Percentiles rank a stretch among this genome's conserved stretches.
Conservation (phyloP, 35 echinoderm and acorn worm genomes). For the Heliocidaris tuberculata region DNA sequence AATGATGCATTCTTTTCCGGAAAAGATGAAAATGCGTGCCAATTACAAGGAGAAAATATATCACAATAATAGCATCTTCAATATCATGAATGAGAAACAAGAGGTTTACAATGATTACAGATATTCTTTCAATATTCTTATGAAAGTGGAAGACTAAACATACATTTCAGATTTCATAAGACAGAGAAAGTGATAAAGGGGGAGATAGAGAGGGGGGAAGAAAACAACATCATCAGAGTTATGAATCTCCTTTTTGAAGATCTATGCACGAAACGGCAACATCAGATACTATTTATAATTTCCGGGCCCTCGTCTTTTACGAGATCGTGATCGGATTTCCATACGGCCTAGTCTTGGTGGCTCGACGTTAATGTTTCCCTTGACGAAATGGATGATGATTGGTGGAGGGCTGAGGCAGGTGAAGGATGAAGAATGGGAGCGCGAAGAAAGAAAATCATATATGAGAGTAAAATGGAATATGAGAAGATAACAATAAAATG, state of each 20-base stretch:
- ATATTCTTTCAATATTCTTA: too few species aligned
- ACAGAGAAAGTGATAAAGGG: neutral
- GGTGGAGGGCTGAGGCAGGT: neutral
- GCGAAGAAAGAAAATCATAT: neutral
- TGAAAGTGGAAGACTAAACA: too few species aligned
- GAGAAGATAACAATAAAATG: neutral
- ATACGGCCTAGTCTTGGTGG: neutral
- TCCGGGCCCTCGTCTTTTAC: neutral
- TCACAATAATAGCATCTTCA: too few species aligned
- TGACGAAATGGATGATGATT: neutral
- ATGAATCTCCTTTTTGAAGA: neutral
- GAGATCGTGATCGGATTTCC: slow-evolving; percentile 7
- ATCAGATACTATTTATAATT: slow-evolving; percentile 19
- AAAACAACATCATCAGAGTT: neutral
- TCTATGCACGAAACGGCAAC: neutral
- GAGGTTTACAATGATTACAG: too few species aligned
- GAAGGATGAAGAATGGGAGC: neutral
- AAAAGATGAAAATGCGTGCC: too few species aligned
- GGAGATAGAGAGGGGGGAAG: neutral
- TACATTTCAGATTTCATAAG: too few species aligned
- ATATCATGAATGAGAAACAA: too few species aligned
- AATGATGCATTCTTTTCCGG: too few species aligned
- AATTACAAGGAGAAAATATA: too few species aligned
- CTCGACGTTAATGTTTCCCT: slow-evolving; percentile 1
- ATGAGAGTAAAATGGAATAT: too few species aligned